A percentile compares a stretch with the other conserved stretches of the same genome.
phyloP scores from a whole-genome alignment of 2,113 vertebrate genomes.

The Coracopsis vasa region DNA sequence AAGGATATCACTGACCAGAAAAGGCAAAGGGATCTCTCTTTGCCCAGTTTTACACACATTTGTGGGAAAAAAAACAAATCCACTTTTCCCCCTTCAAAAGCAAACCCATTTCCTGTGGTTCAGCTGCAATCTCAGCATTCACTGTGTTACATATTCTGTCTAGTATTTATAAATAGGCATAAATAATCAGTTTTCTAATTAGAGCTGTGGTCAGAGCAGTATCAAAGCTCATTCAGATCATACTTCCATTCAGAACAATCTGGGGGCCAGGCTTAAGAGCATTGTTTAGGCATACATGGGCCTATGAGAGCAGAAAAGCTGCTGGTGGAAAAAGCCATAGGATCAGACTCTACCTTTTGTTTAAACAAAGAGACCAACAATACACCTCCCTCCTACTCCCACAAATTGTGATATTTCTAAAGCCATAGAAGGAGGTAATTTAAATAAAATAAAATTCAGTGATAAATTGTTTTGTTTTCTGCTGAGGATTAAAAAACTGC shows the following conservation, averaged over 20 bases:
- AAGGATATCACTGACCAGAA: background rate
- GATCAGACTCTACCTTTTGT: background rate
- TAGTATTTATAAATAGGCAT: background rate
- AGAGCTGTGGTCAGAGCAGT: background rate
- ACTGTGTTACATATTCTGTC: background rate
- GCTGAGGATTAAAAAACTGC: background rate
- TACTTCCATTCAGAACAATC: background rate
- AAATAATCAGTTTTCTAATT: background rate
- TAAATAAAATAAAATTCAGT: background rate
- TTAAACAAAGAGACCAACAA: background rate
- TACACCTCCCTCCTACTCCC: too few species aligned
- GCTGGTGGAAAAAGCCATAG: background rate
- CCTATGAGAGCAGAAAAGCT: accelerated
- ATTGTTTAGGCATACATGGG: accelerated
- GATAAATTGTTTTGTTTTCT: background rate
- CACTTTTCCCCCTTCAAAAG: background rate
- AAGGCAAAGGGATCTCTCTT: background rate
- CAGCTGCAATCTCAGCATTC: background rate
- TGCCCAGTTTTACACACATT: background rate
- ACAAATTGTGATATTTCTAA: background rate
- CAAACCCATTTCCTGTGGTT: background rate
- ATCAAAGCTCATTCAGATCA: background rate
- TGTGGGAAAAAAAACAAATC: background rate
- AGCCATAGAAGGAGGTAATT: background rate
- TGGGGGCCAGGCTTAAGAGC: background rate